Evolutionary conservation across 1,140 invertebrate species (phyloP).

Genomic region (Eumaeus atala): DNA sequence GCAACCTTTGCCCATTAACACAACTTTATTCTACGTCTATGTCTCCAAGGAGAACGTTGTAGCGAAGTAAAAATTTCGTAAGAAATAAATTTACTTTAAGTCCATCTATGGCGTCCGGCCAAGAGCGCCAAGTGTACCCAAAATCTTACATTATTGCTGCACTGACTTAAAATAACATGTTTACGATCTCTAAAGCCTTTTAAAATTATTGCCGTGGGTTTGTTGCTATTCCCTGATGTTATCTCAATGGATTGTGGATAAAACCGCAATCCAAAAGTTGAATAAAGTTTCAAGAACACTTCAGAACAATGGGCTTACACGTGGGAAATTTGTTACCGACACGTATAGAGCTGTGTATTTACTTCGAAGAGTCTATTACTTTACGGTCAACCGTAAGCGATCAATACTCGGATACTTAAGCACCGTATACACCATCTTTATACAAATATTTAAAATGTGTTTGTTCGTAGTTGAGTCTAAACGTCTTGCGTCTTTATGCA

Average conservation of each 20-base stretch:
- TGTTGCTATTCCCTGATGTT: not conserved
- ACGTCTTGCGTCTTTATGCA: too few relatives aligned
- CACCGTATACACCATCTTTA: not conserved
- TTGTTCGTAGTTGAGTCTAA: not conserved
- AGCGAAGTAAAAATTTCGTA: conserved; percentile 39
- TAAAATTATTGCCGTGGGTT: not conserved
- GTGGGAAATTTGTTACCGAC: conserved; percentile 4
- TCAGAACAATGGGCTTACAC: conserved; percentile 4
- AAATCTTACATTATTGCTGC: not conserved
- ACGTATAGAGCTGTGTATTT: not conserved
- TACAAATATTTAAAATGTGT: not conserved
- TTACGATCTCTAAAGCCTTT: not conserved
- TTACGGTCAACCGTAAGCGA: not conserved
- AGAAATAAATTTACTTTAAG: conserved; percentile 43
- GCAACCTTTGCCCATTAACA: conserved; percentile 44
- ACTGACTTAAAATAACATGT: not conserved
- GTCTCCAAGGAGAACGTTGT: conserved; percentile 24
- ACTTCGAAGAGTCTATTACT: not conserved
- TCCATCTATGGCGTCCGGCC: conserved; percentile 10
- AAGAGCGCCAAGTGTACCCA: conserved; percentile 3
- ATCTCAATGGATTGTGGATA: not conserved
- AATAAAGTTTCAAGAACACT: conserved; percentile 9
- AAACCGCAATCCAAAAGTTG: conserved; percentile 9
- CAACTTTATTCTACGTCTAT: conserved; percentile 40
- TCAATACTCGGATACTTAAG: not conserved